Base-by-base conservation (phyloP, 2,888 invertebrate genomes). In the Dugesia japonica region DNA sequence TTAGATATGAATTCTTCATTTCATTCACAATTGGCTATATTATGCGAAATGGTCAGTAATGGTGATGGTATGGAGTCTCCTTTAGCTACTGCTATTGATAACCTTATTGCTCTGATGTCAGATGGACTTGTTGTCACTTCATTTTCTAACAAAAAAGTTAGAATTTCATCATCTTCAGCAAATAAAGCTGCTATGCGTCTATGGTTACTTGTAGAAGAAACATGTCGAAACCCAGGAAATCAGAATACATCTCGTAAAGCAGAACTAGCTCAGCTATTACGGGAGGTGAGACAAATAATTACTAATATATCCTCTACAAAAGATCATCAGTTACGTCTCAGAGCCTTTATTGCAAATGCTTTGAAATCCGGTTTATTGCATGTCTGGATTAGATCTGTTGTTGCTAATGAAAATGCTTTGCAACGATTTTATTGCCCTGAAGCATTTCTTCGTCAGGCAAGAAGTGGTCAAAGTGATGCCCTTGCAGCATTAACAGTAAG, bases 171-270 rank as follows among this genome's bases (percentile, higher is more conserved):
- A 20, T 56, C 56, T 4, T 56, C 56, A 13, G 56, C 56, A n/a
- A 56, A 56, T 56, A 56, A 56, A 23, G 56, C 56, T 20, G 56
- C 56, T 20, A 56, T 56, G 56, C 56, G 56, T 56, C n/a, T 56
- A n/a, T 56, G 56, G 56, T 56, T 56, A 56, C 56, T 56, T n/a
- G 56, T 56, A 13, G 56, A 56, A 56, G 56, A 56, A 56, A 56
- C 56, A 4, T 56, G 56, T n/a, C 56, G 56, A 56, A 56, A 56
- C 17, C 56, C 56, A 13, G 56, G 56, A 9, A 56, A n/a, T 56
- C 56, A 56, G 17, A 56, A 56, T 56, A 23, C 23, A 7, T 56
- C 56, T 20, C 56, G 56, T 20, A 56, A 56, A 56, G n/a, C 56
- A 13, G 56, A 56, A 56, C 56, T 56, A 9, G 56, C 56, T 23